Evolutionary conservation across 2,797 vertebrate species (phyloP).

Genomic region (Chanos chanos): DNA sequence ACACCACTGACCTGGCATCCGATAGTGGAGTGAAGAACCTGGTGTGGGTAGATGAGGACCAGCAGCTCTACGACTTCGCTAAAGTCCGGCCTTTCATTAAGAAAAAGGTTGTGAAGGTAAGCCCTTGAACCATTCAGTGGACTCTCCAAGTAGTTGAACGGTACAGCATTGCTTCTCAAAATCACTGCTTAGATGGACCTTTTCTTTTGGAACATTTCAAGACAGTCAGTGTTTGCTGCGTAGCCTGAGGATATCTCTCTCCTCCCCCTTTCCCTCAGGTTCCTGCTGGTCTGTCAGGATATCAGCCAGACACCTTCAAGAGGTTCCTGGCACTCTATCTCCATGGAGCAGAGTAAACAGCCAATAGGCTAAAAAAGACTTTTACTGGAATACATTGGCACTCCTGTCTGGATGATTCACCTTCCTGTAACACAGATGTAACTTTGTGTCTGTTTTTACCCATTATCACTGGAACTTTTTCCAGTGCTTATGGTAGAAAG

Average conservation of each 20-base stretch:
- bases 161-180: neutral
- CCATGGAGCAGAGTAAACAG: slow-evolving; percentile 76
- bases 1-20: slow-evolving; percentile 83
- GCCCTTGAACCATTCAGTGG: slow-evolving; percentile 4
- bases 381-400: neutral
- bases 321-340: slow-evolving; percentile 92
- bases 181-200: neutral
- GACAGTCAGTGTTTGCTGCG: neutral
- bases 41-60: slow-evolving; percentile 85
- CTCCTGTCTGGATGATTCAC: too few species aligned
- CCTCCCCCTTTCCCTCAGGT: slow-evolving; percentile 64
- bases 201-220: neutral
- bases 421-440: too few species aligned
- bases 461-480: too few species aligned
- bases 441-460: too few species aligned
- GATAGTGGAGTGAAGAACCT: slow-evolving; percentile 84
- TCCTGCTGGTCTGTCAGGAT: slow-evolving; percentile 83
- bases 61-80: slow-evolving; percentile 80
- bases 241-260: neutral
- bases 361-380: neutral
- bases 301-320: slow-evolving; percentile 83
- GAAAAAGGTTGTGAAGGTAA: slow-evolving; percentile 80
- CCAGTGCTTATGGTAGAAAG: too few species aligned
- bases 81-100: slow-evolving; percentile 75
- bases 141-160: neutral